Percentiles rank a stretch among this genome's conserved stretches.
Evolutionary conservation across 2,888 invertebrate species (phyloP).

Genomic region (Pasiphila rectangulata): DNA sequence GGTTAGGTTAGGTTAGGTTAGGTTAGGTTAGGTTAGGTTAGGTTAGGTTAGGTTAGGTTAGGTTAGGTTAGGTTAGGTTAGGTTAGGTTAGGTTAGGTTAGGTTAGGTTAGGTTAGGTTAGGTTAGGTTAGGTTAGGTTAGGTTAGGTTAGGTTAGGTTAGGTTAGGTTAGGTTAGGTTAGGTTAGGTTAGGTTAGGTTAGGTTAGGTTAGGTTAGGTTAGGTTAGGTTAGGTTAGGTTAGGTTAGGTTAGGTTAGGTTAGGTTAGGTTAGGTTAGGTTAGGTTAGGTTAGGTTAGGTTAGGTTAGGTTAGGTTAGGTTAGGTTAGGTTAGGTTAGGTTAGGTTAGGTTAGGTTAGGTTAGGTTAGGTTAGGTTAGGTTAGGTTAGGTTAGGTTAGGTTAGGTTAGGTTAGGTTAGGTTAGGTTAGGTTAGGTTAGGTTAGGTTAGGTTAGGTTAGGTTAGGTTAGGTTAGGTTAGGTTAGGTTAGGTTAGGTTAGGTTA

Average conservation of each 20-base stretch:
- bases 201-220: too few species aligned
- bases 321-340: constrained; percentile 22
- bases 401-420: too few species aligned
- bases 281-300: constrained; percentile 25
- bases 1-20: constrained; percentile 28
- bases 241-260: constrained; percentile 23
- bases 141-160: constrained; percentile 22
- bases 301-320: constrained; percentile 25
- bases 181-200: constrained; percentile 29
- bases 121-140: constrained; percentile 29
- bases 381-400: constrained; percentile 23
- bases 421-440: constrained; percentile 24
- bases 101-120: constrained; percentile 30
- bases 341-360: constrained; percentile 20
- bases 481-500: constrained; percentile 33
- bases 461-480: constrained; percentile 38
- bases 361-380: too few species aligned
- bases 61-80: constrained; percentile 27
- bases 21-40: constrained; percentile 29
- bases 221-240: too few species aligned
- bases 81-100: constrained; percentile 28
- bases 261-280: constrained; percentile 25
- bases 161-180: constrained; percentile 31
- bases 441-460: constrained; percentile 39
- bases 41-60: constrained; percentile 30